Base-by-base conservation (phyloP, 1,140 invertebrate genomes). In the Drosophila ohnishii region DNA sequence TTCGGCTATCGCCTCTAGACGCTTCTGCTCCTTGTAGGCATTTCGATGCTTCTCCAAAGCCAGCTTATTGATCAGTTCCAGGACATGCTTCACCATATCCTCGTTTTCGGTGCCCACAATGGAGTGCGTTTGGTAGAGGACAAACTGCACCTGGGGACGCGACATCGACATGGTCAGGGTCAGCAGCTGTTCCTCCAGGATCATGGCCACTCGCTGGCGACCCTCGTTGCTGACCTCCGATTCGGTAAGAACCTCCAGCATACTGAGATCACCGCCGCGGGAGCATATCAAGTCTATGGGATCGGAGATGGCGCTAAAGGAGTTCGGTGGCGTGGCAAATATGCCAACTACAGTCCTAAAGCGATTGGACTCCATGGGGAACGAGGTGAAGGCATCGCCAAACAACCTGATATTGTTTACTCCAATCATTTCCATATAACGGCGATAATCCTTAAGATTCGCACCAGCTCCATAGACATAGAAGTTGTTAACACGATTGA, bases 321-420 rank as follows among this genome's bases (percentile, higher is more conserved):
- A 96, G 78, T 95, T 96, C 0, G 95, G 95, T 0, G 96, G 96
- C 1, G 95, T 95, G 5, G 95, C 95, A 67, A 96, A 92, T 4
- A 95, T 94, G 0, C 95, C 94, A 0, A 96, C 95, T 0, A 95
- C 95, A 19, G 94, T 94, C 62, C 96, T 94, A 70, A 96, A 92
- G 5, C 93, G 92, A 55, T 90, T 89, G 7, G 93, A 93, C 30
- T 92, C 89, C 9, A 94, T 92, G 22, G 93, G 92, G n/a, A 94
- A 92, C 50, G 93, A 93, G 56, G 94, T 92, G 19, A 95, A 94
- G 3, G 93, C 91, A 66, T 95, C 94, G 10, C 93, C 93, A 66
- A 94, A 93, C 5, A 95, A 92, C 13, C 92, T 82, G 35, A 95
- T 93, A 47, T 95, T 93, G 8, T 92, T 93, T 3, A 93, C 92